Evolutionary conservation across 2,113 vertebrate genomes (phyloP), one percentile per base, ranked within the genome.

Genomic region (Hippocampus comes): DNA sequence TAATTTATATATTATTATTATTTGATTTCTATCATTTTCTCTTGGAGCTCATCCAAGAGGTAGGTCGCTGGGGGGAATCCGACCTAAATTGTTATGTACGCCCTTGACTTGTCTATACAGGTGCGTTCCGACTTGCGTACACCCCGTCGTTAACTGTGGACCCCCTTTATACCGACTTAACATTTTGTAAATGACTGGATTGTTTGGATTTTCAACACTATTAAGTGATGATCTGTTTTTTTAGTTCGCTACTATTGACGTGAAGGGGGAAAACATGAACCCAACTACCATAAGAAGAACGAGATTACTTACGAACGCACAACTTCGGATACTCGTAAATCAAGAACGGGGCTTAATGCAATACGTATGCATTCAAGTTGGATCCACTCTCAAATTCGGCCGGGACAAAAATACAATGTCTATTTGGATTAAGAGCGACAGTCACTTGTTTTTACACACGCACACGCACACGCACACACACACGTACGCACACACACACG

Each of bases 361-460:
- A 20, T 3, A 9, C 5, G 2, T 20, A 3, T 27, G 34, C 7
- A 12, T 20, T 18, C 15, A 7, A 41, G 0, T 5, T 12, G 17
- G 7, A 6, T 46, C 7, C 20, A 18, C 8, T 71, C 8, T 65
- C 0, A 59, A 65, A 71, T 17, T 82, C 78, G 82, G 75, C 75
- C 8, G 2, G 2, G 2, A 27, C 0, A 3, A 65, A 70, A 67
- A 59, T 5, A 0, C 34, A 59, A 27, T 9, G 46, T 0, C 4
- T 0, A 6, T 12, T 20, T 57, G 0, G 34, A 21, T 61, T 18
- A 11, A 9, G 59, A 49, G 23, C 12, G 48, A 61, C 51, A 10
- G 7, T 1, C n/a, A 68, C 67, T 78, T 74, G 30, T 60, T 6
- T 38, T 15, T 1, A n/a, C n/a, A n/a, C n/a, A n/a, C n/a, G n/a